Evolutionary conservation across 2,888 invertebrate species (phyloP), one percentile per base, ranked within the genome.

Genomic region (Gandaritis pyraliata): DNA sequence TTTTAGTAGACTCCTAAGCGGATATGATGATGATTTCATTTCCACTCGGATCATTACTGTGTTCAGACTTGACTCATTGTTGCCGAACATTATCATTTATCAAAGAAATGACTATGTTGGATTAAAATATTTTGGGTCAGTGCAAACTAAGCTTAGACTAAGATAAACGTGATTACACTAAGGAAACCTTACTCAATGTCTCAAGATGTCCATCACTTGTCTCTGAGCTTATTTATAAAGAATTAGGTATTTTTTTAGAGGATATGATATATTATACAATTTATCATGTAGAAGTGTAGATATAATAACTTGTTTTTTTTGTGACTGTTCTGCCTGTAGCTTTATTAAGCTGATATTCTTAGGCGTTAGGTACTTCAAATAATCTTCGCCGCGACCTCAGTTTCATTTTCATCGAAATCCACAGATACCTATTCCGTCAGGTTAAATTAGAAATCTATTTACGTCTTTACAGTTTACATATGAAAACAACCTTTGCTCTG

Each of bases 101-200:
- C 63, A 66, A 56, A 64, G 52, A 56, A 58, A 61, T 49, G 30
- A 43, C 12, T 38, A 4, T n/a, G 38, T 38, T 2, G 58, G 59
- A 64, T 64, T 64, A 56, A 55, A 57, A 47, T 54, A 61, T 57
- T 62, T 50, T 12, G 49, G 65, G 64, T 61, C 67, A 66, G 60
- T 38, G 15, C 12, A 52, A 51, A 36, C 43, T 62, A 48, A 63
- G 50, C 69, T 58, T 46, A 41, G 58, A 39, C 56, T 54, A 53
- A 66, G 65, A 69, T 66, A 69, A 71, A 71, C 66, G 58, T 54
- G 73, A 72, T 73, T 69, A 68, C 49, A 11, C 29, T 66, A 64
- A 47, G 63, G 71, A 72, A 68, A 70, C 66, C 64, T 64, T 53
- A 49, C 58, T 66, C 66, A 71, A 65, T 55, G 70, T 68, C 70